phyloP scores from a whole-genome alignment of 2,113 vertebrate genomes.

The Triplophysa tibetana region DNA sequence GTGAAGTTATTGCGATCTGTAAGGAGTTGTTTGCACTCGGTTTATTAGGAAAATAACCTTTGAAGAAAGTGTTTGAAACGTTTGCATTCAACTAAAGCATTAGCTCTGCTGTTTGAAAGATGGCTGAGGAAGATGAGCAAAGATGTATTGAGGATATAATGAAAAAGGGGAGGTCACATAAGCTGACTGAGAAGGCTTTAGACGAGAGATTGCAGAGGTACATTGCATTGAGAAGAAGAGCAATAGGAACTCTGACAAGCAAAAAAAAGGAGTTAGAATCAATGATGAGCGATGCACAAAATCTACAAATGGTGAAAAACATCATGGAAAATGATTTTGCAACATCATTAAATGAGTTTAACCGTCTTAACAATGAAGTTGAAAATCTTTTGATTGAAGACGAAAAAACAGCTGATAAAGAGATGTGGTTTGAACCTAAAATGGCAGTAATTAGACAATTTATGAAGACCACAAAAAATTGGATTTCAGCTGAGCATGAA shows the following conservation, averaged over 20 bases:
- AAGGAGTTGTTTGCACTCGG: slow-evolving; percentile 5
- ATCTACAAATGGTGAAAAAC: too few species aligned
- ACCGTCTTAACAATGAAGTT: not conserved
- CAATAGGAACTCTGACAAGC: too few species aligned
- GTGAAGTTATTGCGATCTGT: not conserved
- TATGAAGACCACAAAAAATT: not conserved
- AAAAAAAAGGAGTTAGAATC: too few species aligned
- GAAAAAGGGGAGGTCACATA: not conserved
- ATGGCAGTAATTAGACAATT: not conserved
- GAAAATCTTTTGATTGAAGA: slow-evolving; percentile 3
- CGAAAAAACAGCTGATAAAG: not conserved
- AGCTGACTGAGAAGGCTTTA: not conserved
- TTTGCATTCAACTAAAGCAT: not conserved
- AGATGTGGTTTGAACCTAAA: not conserved
- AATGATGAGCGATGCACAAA: too few species aligned
- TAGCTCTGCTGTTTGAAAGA: not conserved
- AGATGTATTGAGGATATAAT: not conserved
- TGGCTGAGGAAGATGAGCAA: slow-evolving; percentile 4
- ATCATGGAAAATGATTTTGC: not conserved
- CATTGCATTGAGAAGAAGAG: too few species aligned
- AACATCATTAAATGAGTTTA: not conserved
- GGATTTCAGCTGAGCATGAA: not conserved
- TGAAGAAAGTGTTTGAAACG: not conserved
- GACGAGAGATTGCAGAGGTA: not conserved
- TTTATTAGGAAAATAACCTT: not conserved